phyloP scores from a whole-genome alignment of 1,140 invertebrate genomes.

The Apocrypta bakeri region DNA sequence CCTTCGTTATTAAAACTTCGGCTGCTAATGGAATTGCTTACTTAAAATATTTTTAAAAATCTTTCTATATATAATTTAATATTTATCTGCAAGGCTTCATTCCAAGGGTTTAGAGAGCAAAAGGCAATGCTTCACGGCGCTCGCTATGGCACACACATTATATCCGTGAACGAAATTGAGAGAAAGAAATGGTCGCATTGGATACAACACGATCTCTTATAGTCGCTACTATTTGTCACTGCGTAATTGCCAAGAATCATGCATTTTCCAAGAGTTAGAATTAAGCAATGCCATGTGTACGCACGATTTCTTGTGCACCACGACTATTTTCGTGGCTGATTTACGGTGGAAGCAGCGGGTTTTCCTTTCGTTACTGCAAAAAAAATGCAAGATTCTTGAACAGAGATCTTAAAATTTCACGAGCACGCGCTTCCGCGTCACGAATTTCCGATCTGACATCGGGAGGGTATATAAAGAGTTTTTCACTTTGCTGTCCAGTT shows the following conservation, averaged over 20 bases:
- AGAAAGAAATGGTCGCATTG: no score
- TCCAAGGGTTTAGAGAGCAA: no score
- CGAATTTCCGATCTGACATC: neutral
- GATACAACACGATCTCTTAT: no score
- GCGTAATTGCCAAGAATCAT: neutral
- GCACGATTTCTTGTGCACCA: neutral
- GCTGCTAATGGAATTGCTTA: neutral
- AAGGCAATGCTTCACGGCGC: no score
- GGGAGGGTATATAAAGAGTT: neutral
- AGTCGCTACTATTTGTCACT: constrained; percentile 7
- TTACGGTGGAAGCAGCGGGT: neutral
- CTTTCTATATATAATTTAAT: no score
- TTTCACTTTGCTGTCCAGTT: no score
- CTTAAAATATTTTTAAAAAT: neutral
- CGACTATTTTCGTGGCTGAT: constrained; percentile 2
- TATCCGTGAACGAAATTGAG: no score
- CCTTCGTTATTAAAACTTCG: neutral
- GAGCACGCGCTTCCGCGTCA: constrained; percentile 1
- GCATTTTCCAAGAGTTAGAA: neutral
- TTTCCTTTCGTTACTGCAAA: neutral
- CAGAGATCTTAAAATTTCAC: neutral
- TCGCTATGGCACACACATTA: no score
- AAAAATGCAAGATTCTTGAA: neutral
- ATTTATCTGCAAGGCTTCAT: no score
- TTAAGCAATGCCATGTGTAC: neutral